phyloP scores from a whole-genome alignment of 1,140 invertebrate genomes.

The Caerostris extrusa region DNA sequence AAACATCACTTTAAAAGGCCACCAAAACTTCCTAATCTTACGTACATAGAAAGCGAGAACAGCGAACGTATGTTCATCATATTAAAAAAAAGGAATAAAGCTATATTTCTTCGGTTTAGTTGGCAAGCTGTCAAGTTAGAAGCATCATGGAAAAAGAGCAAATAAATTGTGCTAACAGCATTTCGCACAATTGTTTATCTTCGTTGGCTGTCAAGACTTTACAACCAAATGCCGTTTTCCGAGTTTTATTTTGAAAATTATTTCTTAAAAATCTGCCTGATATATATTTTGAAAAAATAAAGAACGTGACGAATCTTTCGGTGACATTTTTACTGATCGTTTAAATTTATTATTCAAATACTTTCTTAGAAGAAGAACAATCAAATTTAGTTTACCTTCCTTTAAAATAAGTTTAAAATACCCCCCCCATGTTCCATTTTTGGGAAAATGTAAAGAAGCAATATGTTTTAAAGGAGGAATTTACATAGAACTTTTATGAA shows the following conservation, averaged over 20 bases:
- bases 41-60: slow-evolving; percentile 7
- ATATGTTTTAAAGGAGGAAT: too few relatives aligned
- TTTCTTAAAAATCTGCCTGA: slow-evolving; percentile 20
- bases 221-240: slow-evolving; percentile 10
- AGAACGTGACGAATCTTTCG: background rate
- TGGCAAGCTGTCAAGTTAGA: slow-evolving; percentile 48
- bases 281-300: slow-evolving; percentile 4
- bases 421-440: background rate
- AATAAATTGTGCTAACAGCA: slow-evolving; percentile 49
- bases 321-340: background rate
- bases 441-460: too few relatives aligned
- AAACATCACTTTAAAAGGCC: slow-evolving; percentile 31
- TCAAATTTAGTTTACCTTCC: background rate
- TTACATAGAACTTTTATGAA: too few relatives aligned
- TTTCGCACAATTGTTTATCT: slow-evolving; percentile 48
- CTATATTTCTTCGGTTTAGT: slow-evolving; percentile 47
- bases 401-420: background rate
- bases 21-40: slow-evolving; percentile 24
- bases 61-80: slow-evolving; percentile 32
- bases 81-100: slow-evolving; percentile 47
- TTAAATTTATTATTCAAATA: background rate
- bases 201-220: slow-evolving; percentile 46
- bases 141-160: slow-evolving; percentile 45
- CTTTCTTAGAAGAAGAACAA: slow-evolving; percentile 2
- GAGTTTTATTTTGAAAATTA: slow-evolving; percentile 27